Evolutionary conservation across 2,113 vertebrate species (phyloP).

Genomic region (Centropristis striata): DNA sequence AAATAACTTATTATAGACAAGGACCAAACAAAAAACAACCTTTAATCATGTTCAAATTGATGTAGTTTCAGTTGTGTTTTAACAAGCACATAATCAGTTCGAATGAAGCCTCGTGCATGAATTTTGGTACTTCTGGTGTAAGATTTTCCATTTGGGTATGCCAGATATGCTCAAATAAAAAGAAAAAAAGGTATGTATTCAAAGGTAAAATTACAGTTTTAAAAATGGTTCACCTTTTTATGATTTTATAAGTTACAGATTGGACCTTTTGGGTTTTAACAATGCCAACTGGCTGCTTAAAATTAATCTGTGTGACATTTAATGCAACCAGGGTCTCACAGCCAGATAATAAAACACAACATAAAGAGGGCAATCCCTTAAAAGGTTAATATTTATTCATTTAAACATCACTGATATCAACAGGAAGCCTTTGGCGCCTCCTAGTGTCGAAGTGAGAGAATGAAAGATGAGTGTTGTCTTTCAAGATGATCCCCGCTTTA

Average conservation of each 20-base stretch:
- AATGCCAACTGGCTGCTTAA: background rate
- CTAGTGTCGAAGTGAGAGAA: constrained; percentile 8
- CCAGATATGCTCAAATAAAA: too few species aligned
- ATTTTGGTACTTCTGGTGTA: too few species aligned
- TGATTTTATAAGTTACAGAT: background rate
- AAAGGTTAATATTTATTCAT: background rate
- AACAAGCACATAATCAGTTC: too few species aligned
- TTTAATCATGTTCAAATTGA: too few species aligned
- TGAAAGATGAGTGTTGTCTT: constrained; percentile 18
- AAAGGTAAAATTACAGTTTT: background rate
- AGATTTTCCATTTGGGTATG: too few species aligned
- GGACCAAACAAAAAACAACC: too few species aligned
- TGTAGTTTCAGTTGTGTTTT: too few species aligned
- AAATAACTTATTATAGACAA: too few species aligned
- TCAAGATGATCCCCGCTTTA: constrained; percentile 38
- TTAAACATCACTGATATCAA: background rate
- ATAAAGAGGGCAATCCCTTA: background rate
- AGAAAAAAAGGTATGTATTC: too few species aligned
- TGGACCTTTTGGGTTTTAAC: background rate
- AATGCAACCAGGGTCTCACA: background rate
- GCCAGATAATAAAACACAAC: background rate
- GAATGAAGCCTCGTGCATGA: too few species aligned
- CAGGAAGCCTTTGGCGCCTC: constrained; percentile 7
- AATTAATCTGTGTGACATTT: background rate
- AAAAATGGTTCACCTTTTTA: background rate